These are phyloP conservation scores for Vimba vimba DNA, from an alignment of 2,113 vertebrate genomes.

Conservation along the genomic window DNA sequence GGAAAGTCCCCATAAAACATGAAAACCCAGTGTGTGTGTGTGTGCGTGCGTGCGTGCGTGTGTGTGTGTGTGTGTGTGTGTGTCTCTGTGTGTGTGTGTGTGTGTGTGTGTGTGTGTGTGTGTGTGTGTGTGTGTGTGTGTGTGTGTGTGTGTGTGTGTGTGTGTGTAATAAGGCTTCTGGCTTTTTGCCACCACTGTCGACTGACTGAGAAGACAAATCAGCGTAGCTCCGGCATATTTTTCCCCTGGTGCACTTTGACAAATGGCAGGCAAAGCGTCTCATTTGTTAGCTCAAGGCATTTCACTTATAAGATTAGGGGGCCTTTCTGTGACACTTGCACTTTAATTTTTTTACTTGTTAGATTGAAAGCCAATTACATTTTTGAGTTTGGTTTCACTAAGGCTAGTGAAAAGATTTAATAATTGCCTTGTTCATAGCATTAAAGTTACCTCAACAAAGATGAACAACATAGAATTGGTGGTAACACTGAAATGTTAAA, in stretches of 20 bases:
- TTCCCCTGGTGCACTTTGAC: slow-evolving; percentile 66
- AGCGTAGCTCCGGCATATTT: slow-evolving; percentile 64
- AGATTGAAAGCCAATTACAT: slow-evolving; percentile 28
- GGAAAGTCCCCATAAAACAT: too few species aligned
- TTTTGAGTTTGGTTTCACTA: slow-evolving; percentile 20
- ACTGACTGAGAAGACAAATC: slow-evolving; percentile 57
- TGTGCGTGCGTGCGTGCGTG: too few species aligned
- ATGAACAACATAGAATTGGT: slow-evolving; percentile 20
- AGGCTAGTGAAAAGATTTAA: slow-evolving; percentile 22
- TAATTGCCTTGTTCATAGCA: slow-evolving; percentile 47
- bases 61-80: not conserved
- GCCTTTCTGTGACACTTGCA: slow-evolving; percentile 58
- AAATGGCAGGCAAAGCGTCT: slow-evolving; percentile 70
- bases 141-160: too few species aligned
- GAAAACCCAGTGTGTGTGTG: too few species aligned
- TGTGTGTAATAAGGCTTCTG: slow-evolving; percentile 49
- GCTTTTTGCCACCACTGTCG: slow-evolving; percentile 52
- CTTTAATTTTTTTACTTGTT: slow-evolving; percentile 15
- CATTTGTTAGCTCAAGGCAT: slow-evolving; percentile 64
- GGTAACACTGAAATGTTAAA: not conserved
- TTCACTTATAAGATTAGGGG: slow-evolving; percentile 67
- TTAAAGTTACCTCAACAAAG: slow-evolving; percentile 23
- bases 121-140: not conserved
- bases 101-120: slow-evolving; percentile 19
- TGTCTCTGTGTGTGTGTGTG: not conserved